phyloP scores from a whole-genome alignment of 1,140 invertebrate species.

The Helicoverpa zea region DNA sequence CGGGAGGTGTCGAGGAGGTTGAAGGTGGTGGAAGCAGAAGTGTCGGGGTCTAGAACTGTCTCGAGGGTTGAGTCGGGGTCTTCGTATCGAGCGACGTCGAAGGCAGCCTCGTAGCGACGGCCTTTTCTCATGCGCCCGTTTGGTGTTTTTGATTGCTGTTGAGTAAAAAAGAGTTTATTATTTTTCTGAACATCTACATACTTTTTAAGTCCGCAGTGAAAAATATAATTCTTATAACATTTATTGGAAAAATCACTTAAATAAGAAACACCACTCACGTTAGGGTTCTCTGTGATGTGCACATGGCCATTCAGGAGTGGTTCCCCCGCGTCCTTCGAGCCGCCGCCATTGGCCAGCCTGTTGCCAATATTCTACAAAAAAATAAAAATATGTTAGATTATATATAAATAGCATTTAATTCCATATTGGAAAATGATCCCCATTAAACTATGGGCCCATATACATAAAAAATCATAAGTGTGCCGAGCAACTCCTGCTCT shows the following conservation, averaged over 20 bases:
- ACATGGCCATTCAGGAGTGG: constrained; percentile 84
- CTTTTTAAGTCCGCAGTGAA: not conserved
- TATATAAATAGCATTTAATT: no score
- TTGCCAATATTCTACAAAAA: constrained; percentile 57
- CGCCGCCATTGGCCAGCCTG: constrained; percentile 73
- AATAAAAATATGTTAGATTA: constrained; percentile 32
- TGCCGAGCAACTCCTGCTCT: no score
- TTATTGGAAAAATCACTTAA: no score
- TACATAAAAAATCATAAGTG: no score
- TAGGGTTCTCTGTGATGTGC: constrained; percentile 81
- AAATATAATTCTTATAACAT: no score
- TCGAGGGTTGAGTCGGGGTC: constrained; percentile 73
- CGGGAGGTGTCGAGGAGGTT: constrained; percentile 72
- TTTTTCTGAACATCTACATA: not conserved
- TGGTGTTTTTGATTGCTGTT: constrained; percentile 77
- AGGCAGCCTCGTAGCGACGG: constrained; percentile 62
- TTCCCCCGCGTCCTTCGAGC: constrained; percentile 70
- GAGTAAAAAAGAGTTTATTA: not conserved
- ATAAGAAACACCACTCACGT: no score
- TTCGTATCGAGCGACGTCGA: constrained; percentile 80
- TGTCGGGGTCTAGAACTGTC: constrained; percentile 68
- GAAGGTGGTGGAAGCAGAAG: constrained; percentile 51
- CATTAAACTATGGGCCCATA: no score
- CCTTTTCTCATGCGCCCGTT: constrained; percentile 73
- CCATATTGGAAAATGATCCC: no score